Conservation (phyloP, 2,797 vertebrate genomes). For the Geotrypetes seraphini region DNA sequence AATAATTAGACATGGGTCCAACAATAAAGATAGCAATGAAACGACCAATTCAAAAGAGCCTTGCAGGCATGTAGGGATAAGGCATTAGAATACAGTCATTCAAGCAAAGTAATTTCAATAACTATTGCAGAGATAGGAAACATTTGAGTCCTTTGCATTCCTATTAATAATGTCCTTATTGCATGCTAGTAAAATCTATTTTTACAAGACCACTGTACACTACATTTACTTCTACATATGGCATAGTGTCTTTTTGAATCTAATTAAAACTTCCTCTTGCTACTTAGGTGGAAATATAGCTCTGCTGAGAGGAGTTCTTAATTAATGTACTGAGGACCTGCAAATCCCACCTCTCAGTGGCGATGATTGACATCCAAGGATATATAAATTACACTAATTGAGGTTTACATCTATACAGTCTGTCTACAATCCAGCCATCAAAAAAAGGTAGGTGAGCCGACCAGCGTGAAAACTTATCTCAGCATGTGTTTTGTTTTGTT, state of each 20-base stretch:
- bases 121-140: no score
- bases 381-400: constrained; percentile 62
- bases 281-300: constrained; percentile 60
- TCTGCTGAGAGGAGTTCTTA: constrained; percentile 63
- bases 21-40: neutral
- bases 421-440: constrained; percentile 46
- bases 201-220: constrained; percentile 5
- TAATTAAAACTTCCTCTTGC: constrained; percentile 66
- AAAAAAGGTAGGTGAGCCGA: constrained; percentile 61
- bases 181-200: constrained; percentile 19
- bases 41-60: constrained; percentile 5
- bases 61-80: no score
- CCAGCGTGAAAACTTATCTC: constrained; percentile 27
- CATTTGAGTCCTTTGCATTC: constrained; percentile 6
- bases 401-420: constrained; percentile 40
- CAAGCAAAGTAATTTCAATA: no score
- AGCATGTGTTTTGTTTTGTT: constrained; percentile 10
- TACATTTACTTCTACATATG: constrained; percentile 38
- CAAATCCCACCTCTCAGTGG: constrained; percentile 59
- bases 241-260: constrained; percentile 48
- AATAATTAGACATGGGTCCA: constrained; percentile 5
- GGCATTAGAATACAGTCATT: neutral
- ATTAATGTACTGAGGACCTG: constrained; percentile 60
- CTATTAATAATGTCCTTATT: constrained; percentile 21
- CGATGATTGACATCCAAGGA: constrained; percentile 63